Evolutionary conservation across 2,113 vertebrate species (phyloP), one percentile per base, ranked within the genome.

Genomic region (Taurulus bubalis): DNA sequence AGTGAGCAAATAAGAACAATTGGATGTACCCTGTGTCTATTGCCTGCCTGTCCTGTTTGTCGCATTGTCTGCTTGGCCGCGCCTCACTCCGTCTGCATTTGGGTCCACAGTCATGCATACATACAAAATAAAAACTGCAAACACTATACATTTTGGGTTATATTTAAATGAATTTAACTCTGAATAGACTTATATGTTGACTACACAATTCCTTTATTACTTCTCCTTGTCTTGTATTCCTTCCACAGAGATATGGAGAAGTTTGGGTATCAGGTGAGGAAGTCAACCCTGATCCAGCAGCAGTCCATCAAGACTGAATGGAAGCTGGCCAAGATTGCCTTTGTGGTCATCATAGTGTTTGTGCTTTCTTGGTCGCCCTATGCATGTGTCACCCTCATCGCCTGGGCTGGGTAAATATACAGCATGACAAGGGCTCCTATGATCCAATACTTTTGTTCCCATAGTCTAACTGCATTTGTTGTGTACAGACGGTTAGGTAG

Each of bases 291-390:
- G 85, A 91, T 92, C 36, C 94, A 93, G 75, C 91, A 95, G 82
- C 94, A 94, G 89, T 94, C 94, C 84, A 96, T 99, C 86, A 97
- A 94, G 92, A 97, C 94, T 8, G 97, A 99, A 85, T 99, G 97
- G 97, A 98, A 97, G 89, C 95, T 97, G 93, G 98, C 97, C 65
- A 98, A 97, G 95, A 95, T 97, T 6, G 96, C 96, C 69, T 93
- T 97, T 90, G 95, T 98, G 30, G 95, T 97, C 89, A 98, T 97
- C 91, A 95, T 97, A 18, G 95, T 98, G 58, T 99, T 95, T 67
- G 95, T 98, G 77, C 92, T 99, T 82, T 98, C 97, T 92, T 99
- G 98, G 97, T 96, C 97, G 14, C 97, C 98, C 34, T 98, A 98
- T 82, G 96, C 98, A 76, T 91, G 93, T 1, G 96, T 98, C 88